Evolutionary conservation across 2,888 invertebrate genomes (phyloP).

Genomic region (Pollenia griseotomentosa): DNA sequence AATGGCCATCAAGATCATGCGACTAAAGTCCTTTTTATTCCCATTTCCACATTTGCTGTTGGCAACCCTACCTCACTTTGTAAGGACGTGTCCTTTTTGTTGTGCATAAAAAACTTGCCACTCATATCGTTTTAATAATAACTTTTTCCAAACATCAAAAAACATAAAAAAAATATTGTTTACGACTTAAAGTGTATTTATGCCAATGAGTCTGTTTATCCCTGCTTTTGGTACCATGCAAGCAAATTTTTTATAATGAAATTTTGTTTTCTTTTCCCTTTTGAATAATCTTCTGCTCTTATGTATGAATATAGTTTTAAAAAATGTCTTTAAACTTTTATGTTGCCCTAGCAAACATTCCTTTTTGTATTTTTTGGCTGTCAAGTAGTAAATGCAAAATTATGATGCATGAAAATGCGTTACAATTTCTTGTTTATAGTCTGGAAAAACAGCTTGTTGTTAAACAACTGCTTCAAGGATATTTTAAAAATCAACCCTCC

Average conservation of each 20-base stretch:
- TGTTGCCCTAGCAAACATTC: neutral
- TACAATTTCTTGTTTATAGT: constrained; percentile 53
- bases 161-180: constrained; percentile 46
- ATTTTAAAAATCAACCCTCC: constrained; percentile 53
- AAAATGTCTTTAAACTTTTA: constrained; percentile 32
- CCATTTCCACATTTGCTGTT: neutral
- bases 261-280: constrained; percentile 24
- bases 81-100: constrained; percentile 29
- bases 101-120: constrained; percentile 13
- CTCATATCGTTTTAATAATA: constrained; percentile 38
- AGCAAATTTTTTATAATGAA: constrained; percentile 60
- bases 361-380: constrained; percentile 17
- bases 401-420: constrained; percentile 69
- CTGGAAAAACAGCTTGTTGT: constrained; percentile 68
- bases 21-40: neutral
- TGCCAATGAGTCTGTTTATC: constrained; percentile 38
- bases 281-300: constrained; percentile 22
- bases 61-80: constrained; percentile 25
- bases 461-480: constrained; percentile 69
- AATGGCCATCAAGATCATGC: too few species aligned
- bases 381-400: constrained; percentile 65
- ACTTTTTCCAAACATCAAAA: constrained; percentile 40
- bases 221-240: constrained; percentile 12
- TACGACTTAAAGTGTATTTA: constrained; percentile 47
- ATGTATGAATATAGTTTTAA: neutral